These are phyloP conservation scores for Belgica antarctica DNA, from an alignment of 2,888 invertebrate genomes.

Conservation along the genomic window DNA sequence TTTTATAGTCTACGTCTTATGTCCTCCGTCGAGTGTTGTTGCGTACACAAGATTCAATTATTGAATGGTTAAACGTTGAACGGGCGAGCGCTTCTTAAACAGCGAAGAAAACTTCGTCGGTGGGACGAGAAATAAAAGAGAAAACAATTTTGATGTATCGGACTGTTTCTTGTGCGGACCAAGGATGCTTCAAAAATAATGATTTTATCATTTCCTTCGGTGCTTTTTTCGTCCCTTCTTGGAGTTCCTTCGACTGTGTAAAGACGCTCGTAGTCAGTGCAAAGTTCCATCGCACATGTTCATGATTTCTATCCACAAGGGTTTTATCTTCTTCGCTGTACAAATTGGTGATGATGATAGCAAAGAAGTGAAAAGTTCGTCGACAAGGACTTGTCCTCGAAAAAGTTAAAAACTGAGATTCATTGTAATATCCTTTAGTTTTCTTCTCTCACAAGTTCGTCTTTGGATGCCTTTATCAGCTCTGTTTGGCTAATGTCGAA, in stretches of 20 bases:
- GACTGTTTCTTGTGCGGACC: not conserved
- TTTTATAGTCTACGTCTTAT: not conserved
- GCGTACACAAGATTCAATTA: not conserved
- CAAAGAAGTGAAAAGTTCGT: not conserved
- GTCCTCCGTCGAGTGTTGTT: not conserved
- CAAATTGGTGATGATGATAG: constrained; percentile 14
- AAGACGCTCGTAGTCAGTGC: not conserved
- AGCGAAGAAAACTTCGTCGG: not conserved
- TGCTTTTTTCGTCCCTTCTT: not conserved
- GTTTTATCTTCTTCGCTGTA: not conserved
- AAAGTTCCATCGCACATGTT: not conserved
- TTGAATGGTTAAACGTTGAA: not conserved
- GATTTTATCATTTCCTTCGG: constrained; percentile 42
- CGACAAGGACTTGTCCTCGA: too few species aligned
- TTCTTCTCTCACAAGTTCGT: not conserved
- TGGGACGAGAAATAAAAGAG: not conserved
- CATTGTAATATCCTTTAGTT: not conserved
- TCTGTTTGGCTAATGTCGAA: not conserved
- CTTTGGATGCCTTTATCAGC: not conserved
- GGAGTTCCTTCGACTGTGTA: not conserved
- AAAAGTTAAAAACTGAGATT: not conserved
- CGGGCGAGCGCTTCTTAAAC: not conserved
- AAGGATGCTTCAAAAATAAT: constrained; percentile 29
- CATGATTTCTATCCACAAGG: not conserved
- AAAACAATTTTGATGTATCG: not conserved